These are phyloP conservation scores for Drosophila nigromelanica DNA, from an alignment of 1,140 invertebrate genomes.

Conservation along the genomic window DNA sequence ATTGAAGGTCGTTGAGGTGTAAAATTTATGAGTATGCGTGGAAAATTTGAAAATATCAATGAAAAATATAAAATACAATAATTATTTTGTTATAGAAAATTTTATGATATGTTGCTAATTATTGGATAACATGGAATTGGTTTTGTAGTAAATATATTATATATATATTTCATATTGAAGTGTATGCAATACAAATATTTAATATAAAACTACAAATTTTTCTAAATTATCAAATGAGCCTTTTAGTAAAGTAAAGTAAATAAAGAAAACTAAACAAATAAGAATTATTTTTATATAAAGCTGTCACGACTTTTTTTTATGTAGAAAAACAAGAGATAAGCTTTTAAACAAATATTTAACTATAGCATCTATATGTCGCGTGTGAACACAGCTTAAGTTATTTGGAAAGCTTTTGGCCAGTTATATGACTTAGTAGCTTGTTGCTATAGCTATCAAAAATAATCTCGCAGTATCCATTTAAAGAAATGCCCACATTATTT, in stretches of 20 bases:
- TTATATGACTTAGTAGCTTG: not conserved
- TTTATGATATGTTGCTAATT: not conserved
- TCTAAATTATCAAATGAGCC: too few relatives aligned
- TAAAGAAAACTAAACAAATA: too few relatives aligned
- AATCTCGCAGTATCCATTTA: not conserved
- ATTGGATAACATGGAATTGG: not conserved
- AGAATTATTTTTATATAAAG: too few relatives aligned
- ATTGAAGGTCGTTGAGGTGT: conserved; percentile 23
- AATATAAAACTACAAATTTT: too few relatives aligned
- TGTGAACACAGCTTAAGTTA: not conserved
- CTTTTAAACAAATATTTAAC: too few relatives aligned
- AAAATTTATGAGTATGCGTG: conserved; percentile 2
- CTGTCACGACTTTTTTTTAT: too few relatives aligned
- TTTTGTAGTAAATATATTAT: too few relatives aligned
- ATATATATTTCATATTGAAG: too few relatives aligned
- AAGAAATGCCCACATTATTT: conserved; percentile 9
- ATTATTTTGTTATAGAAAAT: not conserved
- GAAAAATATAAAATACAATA: not conserved
- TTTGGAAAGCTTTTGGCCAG: not conserved
- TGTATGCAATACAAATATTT: too few relatives aligned
- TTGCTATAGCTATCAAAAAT: not conserved
- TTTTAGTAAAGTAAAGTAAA: too few relatives aligned
- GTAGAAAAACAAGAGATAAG: too few relatives aligned
- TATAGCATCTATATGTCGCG: too few relatives aligned
- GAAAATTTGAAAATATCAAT: not conserved